Base-by-base conservation (phyloP, 2,113 vertebrate species). In the Tupaia tana region DNA sequence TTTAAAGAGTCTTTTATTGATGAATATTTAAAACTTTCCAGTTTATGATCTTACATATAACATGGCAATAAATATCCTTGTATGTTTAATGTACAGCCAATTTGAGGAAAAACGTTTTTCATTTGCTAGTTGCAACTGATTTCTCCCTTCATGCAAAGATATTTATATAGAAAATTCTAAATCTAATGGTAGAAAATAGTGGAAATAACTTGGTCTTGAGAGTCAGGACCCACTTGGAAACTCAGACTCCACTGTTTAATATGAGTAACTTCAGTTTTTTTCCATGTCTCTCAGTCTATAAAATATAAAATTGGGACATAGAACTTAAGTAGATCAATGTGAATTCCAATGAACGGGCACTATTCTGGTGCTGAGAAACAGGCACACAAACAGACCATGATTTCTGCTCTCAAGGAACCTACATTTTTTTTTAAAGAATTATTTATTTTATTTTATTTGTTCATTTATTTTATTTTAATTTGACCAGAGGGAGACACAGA, bases 131-230 rank as follows among this genome's bases (percentile, higher is more conserved):
- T 70, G 20, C 13, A 61, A 58, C 4, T 92, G 75, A 78, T 79
- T 94, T 86, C 58, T 86, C 31, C 67, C 9, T 13, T 8, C 70
- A 15, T 79, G n/a, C 64, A 81, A 54, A 74, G 59, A 58, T 1
- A 25, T 78, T 91, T n/a, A 34, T 77, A 59, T 54, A n/a, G 43
- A 90, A 74, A 79, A 86, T 61, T 92, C 22, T 87, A 73, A 95
- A 52, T 70, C 16, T 20, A 66, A 6, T 27, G 70, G 54, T 43
- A 43, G 73, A 64, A 54, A 96, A 77, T 74, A 71, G 14, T 78
- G 43, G 31, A 64, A 88, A 20, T 11, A 88, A 43, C n/a, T 78
- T 24, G 74, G 71, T 27, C 31, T 67, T 58, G 61, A 80, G 86
- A 87, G 34, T 69, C 73, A 74, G 77, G 31, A 77, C 11, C 20